Conservation (phyloP, 2,888 invertebrate species). For the Hirtodrosophila confusa region DNA sequence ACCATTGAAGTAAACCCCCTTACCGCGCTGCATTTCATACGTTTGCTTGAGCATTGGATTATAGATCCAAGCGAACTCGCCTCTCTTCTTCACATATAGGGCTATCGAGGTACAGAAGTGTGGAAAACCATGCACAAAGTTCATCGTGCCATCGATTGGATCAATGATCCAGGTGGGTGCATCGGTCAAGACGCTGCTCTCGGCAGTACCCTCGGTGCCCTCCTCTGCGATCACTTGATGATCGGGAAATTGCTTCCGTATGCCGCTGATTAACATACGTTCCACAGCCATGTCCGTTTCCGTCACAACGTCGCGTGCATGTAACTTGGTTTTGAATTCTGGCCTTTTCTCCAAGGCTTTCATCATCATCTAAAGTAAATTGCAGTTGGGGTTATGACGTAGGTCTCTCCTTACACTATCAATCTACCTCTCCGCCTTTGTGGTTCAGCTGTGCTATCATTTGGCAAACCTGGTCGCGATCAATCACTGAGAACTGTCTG, state of each 20-base stretch:
- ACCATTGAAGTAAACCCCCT: constrained; percentile 20
- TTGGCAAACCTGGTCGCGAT: constrained; percentile 87
- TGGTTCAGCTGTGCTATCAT: constrained; percentile 87
- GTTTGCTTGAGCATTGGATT: constrained; percentile 45
- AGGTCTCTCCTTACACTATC: neutral
- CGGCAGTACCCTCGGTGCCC: constrained; percentile 93
- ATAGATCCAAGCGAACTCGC: constrained; percentile 23
- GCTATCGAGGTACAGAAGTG: constrained; percentile 53
- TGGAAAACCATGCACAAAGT: constrained; percentile 59
- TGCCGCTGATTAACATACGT: constrained; percentile 89
- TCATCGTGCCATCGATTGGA: constrained; percentile 57
- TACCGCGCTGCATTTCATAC: constrained; percentile 19
- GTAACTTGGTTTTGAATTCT: constrained; percentile 87
- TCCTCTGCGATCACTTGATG: constrained; percentile 90
- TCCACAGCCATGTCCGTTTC: constrained; percentile 97
- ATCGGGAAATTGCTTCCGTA: constrained; percentile 88
- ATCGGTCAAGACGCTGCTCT: constrained; percentile 79
- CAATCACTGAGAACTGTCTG: constrained; percentile 24
- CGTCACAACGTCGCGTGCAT: constrained; percentile 96
- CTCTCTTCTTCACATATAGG: constrained; percentile 19
- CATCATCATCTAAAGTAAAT: constrained; percentile 11
- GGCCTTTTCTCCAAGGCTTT: constrained; percentile 18
- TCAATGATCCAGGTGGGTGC: constrained; percentile 66
- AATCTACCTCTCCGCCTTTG: constrained; percentile 87
- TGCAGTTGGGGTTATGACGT: neutral